phyloP scores from a whole-genome alignment of 2,113 vertebrate species.

The Ciconia stormi region DNA sequence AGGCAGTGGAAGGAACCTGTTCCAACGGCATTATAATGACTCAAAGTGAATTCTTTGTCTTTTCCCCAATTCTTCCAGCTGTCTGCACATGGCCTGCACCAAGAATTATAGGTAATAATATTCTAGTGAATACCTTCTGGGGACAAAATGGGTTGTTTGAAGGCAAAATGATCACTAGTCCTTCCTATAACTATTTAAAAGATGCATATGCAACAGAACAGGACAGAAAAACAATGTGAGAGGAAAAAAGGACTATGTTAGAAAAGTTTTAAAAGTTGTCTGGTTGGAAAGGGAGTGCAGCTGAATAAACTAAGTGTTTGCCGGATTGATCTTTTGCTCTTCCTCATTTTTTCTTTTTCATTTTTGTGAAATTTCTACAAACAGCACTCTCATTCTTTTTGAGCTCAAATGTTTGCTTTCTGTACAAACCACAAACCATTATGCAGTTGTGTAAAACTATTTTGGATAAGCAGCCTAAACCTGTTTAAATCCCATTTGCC shows the following conservation, averaged over 20 bases:
- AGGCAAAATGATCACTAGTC: background rate
- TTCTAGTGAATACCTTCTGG: background rate
- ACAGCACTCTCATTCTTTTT: background rate
- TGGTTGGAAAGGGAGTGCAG: background rate
- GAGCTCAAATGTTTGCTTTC: slow-evolving; percentile 8
- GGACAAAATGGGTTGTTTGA: background rate
- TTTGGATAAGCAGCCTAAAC: slow-evolving; percentile 28
- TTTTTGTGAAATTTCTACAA: background rate
- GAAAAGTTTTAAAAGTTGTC: background rate
- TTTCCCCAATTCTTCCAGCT: background rate
- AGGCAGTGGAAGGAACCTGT: background rate
- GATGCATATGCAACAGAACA: background rate
- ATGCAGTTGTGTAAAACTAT: slow-evolving; percentile 30
- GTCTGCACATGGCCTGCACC: background rate
- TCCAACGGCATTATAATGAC: background rate
- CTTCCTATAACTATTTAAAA: background rate
- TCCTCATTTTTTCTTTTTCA: background rate
- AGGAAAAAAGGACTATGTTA: background rate
- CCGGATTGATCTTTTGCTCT: background rate
- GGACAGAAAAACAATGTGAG: background rate
- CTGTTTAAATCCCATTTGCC: slow-evolving; percentile 14
- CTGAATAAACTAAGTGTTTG: background rate
- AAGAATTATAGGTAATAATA: background rate
- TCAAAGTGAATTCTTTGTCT: background rate
- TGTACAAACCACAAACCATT: slow-evolving; percentile 11